A percentile compares a stretch with the other conserved stretches of the same genome.
phyloP scores from a whole-genome alignment of 2,888 invertebrate genomes.

The Meloe dianella region DNA sequence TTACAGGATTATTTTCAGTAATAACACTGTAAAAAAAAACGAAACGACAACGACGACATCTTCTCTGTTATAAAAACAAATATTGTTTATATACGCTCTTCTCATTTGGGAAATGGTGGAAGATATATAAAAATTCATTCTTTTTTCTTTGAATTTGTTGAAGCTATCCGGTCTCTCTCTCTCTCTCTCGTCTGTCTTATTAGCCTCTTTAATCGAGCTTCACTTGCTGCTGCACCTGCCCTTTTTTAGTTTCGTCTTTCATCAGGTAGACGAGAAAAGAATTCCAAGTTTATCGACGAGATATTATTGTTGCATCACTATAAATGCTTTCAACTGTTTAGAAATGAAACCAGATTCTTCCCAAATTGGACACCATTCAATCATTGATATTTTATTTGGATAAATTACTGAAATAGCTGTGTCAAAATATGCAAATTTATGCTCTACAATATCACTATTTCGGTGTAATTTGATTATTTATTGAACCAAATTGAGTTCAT shows the following conservation, averaged over 20 bases:
- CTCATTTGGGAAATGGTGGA: too few species aligned
- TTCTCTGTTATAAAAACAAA: not conserved
- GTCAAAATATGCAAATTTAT: not conserved
- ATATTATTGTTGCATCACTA: slow-evolving; percentile 8
- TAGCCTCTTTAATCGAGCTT: not conserved
- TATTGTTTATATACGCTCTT: not conserved
- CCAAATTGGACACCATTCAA: not conserved
- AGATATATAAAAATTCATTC: not conserved
- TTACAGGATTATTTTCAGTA: not conserved
- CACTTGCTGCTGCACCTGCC: not conserved
- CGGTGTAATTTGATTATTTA: slow-evolving; percentile 5
- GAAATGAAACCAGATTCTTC: not conserved
- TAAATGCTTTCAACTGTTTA: not conserved
- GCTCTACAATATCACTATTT: not conserved
- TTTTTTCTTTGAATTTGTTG: too few species aligned
- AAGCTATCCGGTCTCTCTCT: too few species aligned
- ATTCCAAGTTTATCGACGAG: not conserved
- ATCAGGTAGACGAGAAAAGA: not conserved
- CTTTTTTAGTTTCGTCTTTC: not conserved
- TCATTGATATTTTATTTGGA: not conserved
- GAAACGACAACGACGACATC: not conserved
- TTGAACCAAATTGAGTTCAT: not conserved
- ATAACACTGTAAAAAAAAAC: not conserved
- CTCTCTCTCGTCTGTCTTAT: not conserved
- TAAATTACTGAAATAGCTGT: not conserved